A percentile compares a stretch with the other conserved stretches of the same genome.
These are phyloP conservation scores for Osmerus mordax DNA, from an alignment of 2,113 vertebrate species.

Conservation along the genomic window DNA sequence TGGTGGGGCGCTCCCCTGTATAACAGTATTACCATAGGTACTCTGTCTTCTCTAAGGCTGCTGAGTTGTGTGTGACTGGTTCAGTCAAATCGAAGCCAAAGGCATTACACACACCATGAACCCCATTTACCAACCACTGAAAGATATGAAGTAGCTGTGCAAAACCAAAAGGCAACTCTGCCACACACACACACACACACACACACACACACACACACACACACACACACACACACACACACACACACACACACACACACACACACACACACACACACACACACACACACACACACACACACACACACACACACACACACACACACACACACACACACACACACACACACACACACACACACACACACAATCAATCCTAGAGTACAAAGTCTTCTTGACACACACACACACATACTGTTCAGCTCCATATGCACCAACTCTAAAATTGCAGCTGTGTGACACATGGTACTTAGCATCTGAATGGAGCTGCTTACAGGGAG, in stretches of 20 bases:
- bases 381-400: neutral
- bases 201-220: neutral
- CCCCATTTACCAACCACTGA: constrained; percentile 49
- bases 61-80: neutral
- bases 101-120: constrained; percentile 63
- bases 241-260: neutral
- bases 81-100: constrained; percentile 53
- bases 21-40: no score
- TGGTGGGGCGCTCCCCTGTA: no score
- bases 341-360: constrained; percentile 6
- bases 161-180: constrained; percentile 19
- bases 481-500: no score
- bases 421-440: no score
- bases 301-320: constrained; percentile 6
- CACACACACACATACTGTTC: no score
- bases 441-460: no score
- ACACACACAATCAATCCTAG: neutral
- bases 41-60: neutral
- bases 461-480: no score
- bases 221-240: neutral
- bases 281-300: constrained; percentile 6
- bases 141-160: constrained; percentile 40
- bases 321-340: constrained; percentile 6
- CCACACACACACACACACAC: constrained; percentile 9
- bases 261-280: neutral